Evolutionary conservation across 1,140 invertebrate species (phyloP).

Genomic region (Ganaspis sp.): DNA sequence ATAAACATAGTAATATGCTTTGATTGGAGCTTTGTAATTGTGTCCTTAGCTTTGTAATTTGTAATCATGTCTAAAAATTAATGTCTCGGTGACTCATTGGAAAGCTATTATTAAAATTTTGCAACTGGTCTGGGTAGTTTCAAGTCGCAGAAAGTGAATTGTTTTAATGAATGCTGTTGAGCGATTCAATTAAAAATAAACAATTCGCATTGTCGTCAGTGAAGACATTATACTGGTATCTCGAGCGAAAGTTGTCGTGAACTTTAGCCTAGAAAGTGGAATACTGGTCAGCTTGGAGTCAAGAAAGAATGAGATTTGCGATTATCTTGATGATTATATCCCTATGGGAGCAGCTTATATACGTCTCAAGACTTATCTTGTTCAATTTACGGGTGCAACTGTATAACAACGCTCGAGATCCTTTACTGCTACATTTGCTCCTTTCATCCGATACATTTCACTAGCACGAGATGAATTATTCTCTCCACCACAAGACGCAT

Average conservation of each 20-base stretch:
- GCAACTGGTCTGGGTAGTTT: background rate
- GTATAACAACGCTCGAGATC: background rate
- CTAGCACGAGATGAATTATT: background rate
- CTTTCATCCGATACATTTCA: constrained; percentile 10
- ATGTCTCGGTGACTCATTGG: too few relatives aligned
- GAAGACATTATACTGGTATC: background rate
- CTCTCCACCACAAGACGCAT: background rate
- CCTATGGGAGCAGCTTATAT: background rate
- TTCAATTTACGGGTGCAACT: constrained; percentile 14
- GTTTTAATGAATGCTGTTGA: background rate
- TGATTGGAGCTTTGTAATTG: too few relatives aligned
- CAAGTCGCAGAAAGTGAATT: background rate
- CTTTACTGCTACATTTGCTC: background rate
- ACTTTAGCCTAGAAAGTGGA: constrained; percentile 9
- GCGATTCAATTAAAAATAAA: constrained; percentile 23
- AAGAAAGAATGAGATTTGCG: background rate
- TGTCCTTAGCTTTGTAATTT: too few relatives aligned
- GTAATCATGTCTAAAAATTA: too few relatives aligned
- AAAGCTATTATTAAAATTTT: too few relatives aligned
- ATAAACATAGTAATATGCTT: too few relatives aligned
- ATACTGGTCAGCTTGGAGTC: background rate
- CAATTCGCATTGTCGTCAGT: constrained; percentile 16
- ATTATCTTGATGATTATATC: constrained; percentile 17
- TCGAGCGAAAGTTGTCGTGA: constrained; percentile 13
- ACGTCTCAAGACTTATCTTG: background rate